Conservation (phyloP, 2,797 vertebrate species). For the Aratinga solstitialis region DNA sequence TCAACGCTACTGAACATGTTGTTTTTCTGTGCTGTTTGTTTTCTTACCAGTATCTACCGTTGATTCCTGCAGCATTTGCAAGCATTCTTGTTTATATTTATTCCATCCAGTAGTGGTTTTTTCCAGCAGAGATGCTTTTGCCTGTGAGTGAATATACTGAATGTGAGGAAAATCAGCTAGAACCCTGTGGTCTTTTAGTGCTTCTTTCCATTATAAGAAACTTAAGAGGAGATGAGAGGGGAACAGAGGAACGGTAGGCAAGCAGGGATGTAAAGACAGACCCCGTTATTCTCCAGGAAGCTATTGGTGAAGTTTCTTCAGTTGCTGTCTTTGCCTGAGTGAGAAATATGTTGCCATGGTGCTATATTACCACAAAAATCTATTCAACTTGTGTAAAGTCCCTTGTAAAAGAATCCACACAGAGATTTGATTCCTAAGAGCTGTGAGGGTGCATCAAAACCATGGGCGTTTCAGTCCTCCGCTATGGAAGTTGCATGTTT, state of each 20-base stretch:
- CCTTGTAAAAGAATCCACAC: background rate
- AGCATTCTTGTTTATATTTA: conserved; percentile 86
- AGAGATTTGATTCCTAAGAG: background rate
- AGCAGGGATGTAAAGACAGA: background rate
- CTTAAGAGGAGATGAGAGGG: background rate
- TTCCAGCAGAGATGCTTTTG: conserved; percentile 81
- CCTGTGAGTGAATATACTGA: conserved; percentile 70
- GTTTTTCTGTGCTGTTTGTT: background rate
- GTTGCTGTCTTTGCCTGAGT: background rate
- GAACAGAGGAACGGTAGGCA: background rate
- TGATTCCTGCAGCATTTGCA: conserved; percentile 74
- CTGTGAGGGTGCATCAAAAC: background rate
- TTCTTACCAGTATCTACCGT: conserved; percentile 79
- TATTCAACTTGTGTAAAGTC: background rate
- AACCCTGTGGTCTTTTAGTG: background rate
- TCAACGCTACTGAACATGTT: fast-evolving
- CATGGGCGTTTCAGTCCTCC: background rate
- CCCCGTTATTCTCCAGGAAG: background rate
- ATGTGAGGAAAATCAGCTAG: background rate
- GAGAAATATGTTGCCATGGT: background rate
- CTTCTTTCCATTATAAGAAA: background rate
- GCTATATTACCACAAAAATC: background rate
- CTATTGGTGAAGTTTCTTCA: background rate
- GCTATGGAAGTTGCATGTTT: background rate
- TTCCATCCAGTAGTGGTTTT: conserved; percentile 82